Evolutionary conservation across 2,888 invertebrate species (phyloP).

Genomic region (Crossocerus cetratus): DNA sequence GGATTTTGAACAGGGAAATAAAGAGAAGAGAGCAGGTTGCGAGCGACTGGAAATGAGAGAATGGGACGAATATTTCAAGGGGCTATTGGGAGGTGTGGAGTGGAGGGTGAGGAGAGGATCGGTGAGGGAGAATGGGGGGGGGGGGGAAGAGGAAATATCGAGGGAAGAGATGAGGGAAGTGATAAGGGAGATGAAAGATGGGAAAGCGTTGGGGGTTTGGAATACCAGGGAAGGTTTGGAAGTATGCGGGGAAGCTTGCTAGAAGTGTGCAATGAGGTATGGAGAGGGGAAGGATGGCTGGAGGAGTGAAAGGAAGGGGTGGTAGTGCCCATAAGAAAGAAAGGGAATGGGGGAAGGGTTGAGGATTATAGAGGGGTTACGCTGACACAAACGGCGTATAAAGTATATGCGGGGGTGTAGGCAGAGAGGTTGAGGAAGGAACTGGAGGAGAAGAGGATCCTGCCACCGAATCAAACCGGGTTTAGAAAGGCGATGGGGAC

Average conservation of each 20-base stretch:
- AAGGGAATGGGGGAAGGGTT: slow-evolving; percentile 4
- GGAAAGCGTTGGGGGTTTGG: background rate
- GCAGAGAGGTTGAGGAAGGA: too few species aligned
- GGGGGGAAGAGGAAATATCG: background rate
- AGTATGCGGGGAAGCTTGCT: background rate
- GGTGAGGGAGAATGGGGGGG: background rate
- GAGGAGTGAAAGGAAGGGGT: slow-evolving; percentile 10
- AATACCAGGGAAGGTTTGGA: background rate
- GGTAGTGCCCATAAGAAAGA: slow-evolving; percentile 29
- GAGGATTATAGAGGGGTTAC: background rate
- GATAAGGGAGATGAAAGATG: background rate
- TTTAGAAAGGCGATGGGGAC: too few species aligned
- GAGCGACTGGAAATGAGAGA: background rate
- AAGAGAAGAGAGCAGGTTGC: background rate
- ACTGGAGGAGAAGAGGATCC: too few species aligned
- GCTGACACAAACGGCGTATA: too few species aligned
- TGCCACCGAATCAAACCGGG: too few species aligned
- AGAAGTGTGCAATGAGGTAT: background rate
- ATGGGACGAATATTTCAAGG: background rate
- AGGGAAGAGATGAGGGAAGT: background rate
- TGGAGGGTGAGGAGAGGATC: background rate
- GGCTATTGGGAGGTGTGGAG: background rate
- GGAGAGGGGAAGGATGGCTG: slow-evolving; percentile 10
- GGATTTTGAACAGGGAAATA: background rate
- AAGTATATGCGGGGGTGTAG: too few species aligned